Evolutionary conservation across 2,113 vertebrate genomes (phyloP).

Genomic region (Oncorhynchus masou): DNA sequence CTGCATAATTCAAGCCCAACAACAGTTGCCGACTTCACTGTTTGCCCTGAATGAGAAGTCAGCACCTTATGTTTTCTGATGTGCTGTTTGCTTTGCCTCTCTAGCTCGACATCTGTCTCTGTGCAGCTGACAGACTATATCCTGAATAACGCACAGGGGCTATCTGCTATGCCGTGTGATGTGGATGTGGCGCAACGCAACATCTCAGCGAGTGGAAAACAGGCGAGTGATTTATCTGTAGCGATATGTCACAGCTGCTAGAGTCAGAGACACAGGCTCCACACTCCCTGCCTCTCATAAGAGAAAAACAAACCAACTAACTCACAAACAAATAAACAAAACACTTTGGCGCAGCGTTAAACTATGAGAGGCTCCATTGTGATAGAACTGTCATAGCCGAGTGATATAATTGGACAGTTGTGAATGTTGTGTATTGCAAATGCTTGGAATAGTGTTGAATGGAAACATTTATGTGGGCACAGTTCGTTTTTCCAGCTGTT

Average conservation of each 20-base stretch:
- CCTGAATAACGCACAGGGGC: neutral
- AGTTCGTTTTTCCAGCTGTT: neutral
- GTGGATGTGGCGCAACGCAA: neutral
- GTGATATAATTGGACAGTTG: neutral
- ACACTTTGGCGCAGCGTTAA: neutral
- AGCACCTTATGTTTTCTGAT: slow-evolving; percentile 6
- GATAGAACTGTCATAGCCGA: neutral
- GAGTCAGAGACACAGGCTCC: neutral
- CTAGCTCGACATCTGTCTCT: neutral
- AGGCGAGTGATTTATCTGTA: neutral
- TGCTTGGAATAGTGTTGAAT: neutral
- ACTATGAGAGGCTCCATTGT: neutral
- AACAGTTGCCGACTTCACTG: neutral
- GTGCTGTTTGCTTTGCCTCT: slow-evolving; percentile 2
- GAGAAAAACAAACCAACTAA: neutral
- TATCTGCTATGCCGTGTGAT: neutral
- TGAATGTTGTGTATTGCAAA: neutral
- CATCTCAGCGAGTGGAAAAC: neutral
- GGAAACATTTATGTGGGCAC: neutral
- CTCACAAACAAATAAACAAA: slow-evolving; percentile 3
- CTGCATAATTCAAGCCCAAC: neutral
- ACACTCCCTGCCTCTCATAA: neutral
- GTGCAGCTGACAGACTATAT: neutral
- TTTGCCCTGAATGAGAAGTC: neutral
- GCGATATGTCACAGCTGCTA: neutral